Conservation (phyloP, 2,888 invertebrate genomes). For the Rhynchonema sp. region DNA sequence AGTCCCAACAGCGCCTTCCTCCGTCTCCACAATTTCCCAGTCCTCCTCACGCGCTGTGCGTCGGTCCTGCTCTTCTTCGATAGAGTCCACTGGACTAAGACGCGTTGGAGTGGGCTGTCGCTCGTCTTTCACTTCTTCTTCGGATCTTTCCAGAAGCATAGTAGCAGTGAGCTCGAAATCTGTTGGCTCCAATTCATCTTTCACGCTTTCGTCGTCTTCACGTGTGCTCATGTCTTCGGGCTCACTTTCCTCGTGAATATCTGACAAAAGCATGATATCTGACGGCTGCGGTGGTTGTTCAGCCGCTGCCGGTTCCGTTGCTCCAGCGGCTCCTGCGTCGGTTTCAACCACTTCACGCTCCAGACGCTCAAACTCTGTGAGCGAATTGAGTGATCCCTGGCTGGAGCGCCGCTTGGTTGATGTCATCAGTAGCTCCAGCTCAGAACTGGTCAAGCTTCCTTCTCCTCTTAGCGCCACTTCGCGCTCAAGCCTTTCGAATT, state of each 20-base stretch:
- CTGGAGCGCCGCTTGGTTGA: neutral
- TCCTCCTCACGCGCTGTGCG: neutral
- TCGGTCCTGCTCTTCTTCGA: neutral
- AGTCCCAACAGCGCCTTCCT: neutral
- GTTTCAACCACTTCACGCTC: constrained; percentile 18
- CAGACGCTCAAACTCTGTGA: constrained; percentile 22
- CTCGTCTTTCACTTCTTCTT: neutral
- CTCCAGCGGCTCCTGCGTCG: constrained; percentile 8
- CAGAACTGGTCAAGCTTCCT: constrained; percentile 15
- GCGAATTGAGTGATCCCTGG: constrained; percentile 18
- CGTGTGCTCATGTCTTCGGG: constrained; percentile 25
- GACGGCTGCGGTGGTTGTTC: neutral
- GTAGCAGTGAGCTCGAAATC: neutral
- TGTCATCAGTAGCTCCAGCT: constrained; percentile 15
- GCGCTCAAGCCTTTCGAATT: constrained; percentile 24
- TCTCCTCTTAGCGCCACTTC: constrained; percentile 16
- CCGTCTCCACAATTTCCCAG: neutral
- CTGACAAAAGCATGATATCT: constrained; percentile 25
- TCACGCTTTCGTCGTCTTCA: constrained; percentile 21
- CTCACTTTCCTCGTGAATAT: constrained; percentile 24
- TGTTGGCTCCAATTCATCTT: neutral
- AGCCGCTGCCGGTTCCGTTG: constrained; percentile 4
- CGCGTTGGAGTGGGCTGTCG: neutral
- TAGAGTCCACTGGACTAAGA: neutral
- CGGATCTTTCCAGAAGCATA: neutral